Evolutionary conservation across 2,888 invertebrate species (phyloP).

Genomic region (Heteromurus nitidus): DNA sequence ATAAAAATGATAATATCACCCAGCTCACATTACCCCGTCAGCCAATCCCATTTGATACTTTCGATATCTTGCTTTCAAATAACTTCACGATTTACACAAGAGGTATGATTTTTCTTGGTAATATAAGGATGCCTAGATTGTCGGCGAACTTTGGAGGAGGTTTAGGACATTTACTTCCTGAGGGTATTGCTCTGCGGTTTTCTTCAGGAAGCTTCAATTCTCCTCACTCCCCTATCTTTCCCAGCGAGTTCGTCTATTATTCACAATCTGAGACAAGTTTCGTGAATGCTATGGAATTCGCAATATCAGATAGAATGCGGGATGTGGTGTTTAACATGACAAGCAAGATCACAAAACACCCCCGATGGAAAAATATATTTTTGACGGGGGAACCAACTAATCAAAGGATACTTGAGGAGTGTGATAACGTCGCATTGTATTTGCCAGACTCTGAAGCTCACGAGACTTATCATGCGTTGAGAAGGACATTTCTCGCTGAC

Average conservation of each 20-base stretch:
- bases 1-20: constrained; percentile 52
- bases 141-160: background rate
- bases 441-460: background rate
- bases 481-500: background rate
- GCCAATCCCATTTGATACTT: constrained; percentile 32
- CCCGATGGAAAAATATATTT: background rate
- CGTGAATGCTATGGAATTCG: no score
- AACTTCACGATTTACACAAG: constrained; percentile 32
- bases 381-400: background rate
- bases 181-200: background rate
- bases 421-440: background rate
- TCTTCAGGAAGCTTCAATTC: background rate
- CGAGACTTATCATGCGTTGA: background rate
- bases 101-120: background rate
- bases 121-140: background rate
- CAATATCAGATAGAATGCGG: background rate
- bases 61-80: background rate
- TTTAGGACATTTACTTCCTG: no score
- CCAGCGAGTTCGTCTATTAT: background rate
- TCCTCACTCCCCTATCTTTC: background rate
- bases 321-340: background rate
- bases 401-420: background rate
- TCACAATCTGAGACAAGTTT: no score
- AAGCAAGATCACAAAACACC: background rate
- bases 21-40: constrained; percentile 32